Percentiles rank a stretch among this genome's conserved stretches.
phyloP scores from a whole-genome alignment of 2,797 vertebrate genomes.

The Falco cherrug region DNA sequence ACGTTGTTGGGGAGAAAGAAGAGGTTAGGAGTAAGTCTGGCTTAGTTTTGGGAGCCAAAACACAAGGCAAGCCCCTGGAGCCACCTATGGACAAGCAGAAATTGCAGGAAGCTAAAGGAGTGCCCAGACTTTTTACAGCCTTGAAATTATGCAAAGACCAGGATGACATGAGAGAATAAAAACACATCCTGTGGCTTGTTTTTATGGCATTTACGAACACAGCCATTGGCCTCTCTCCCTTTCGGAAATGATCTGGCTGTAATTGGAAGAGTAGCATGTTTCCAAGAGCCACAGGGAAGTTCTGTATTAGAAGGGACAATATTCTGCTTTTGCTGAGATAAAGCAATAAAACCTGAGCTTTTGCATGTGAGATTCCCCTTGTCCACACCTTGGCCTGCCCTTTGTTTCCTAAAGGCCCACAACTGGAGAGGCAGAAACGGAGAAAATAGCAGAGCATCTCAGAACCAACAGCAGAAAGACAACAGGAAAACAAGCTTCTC shows the following conservation, averaged over 20 bases:
- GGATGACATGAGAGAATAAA: constrained; percentile 1
- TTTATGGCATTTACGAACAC: constrained; percentile 30
- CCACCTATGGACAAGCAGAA: neutral
- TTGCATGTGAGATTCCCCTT: neutral
- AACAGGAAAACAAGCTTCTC: neutral
- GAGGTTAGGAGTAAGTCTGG: neutral
- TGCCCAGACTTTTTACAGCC: neutral
- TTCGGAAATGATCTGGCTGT: constrained; percentile 6
- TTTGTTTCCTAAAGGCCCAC: neutral
- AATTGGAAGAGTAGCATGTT: neutral
- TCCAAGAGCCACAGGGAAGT: neutral
- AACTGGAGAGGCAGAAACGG: neutral
- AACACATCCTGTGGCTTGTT: constrained; percentile 26
- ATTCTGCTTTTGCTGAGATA: neutral
- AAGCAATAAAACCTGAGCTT: neutral
- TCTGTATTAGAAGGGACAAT: neutral
- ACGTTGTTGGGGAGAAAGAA: neutral
- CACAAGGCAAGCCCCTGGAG: neutral
- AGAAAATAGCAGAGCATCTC: neutral
- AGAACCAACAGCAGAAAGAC: neutral
- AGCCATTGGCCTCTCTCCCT: neutral
- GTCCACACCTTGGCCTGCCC: neutral
- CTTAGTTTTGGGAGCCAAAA: neutral
- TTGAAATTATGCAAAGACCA: neutral
- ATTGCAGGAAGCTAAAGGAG: neutral